phyloP scores from a whole-genome alignment of 2,113 vertebrate species.

The Bubo blakistoni region DNA sequence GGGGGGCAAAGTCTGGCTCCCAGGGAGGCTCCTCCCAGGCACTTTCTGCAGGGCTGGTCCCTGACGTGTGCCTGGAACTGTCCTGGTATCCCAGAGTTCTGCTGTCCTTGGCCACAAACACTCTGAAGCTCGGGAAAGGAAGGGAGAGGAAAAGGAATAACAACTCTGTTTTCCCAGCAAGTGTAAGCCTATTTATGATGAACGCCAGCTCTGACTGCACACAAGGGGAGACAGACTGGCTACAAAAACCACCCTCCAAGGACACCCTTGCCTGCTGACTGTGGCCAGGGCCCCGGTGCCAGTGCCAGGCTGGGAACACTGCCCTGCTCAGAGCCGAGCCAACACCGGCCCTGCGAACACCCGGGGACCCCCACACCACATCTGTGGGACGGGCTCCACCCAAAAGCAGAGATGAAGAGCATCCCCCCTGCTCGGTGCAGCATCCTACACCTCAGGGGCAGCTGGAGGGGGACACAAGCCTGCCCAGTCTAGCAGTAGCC shows the following conservation, averaged over 20 bases:
- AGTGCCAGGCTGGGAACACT: not conserved
- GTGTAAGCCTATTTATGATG: not conserved
- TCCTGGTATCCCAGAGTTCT: not conserved
- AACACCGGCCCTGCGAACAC: accelerated
- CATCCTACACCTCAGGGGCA: accelerated
- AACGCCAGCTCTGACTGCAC: not conserved
- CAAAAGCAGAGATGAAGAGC: not conserved
- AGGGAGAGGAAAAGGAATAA: not conserved
- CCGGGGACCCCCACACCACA: accelerated
- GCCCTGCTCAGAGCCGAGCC: not conserved
- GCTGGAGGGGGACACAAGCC: accelerated
- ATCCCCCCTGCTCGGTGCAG: not conserved
- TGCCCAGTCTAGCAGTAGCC: not conserved
- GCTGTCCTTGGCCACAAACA: not conserved
- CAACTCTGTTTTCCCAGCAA: not conserved
- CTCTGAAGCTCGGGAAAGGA: not conserved
- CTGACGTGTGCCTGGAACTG: accelerated
- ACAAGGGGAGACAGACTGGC: not conserved
- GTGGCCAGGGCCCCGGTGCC: accelerated
- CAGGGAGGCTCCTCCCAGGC: not conserved
- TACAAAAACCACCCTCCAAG: not conserved
- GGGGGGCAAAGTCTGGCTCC: not conserved
- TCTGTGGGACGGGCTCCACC: accelerated
- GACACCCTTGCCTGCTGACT: not conserved
- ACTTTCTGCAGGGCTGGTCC: not conserved